Evolutionary conservation across 64 coral and sea anemone genomes (phyloP), one percentile per base, ranked within the genome.

Genomic region (Orbicella faveolata): DNA sequence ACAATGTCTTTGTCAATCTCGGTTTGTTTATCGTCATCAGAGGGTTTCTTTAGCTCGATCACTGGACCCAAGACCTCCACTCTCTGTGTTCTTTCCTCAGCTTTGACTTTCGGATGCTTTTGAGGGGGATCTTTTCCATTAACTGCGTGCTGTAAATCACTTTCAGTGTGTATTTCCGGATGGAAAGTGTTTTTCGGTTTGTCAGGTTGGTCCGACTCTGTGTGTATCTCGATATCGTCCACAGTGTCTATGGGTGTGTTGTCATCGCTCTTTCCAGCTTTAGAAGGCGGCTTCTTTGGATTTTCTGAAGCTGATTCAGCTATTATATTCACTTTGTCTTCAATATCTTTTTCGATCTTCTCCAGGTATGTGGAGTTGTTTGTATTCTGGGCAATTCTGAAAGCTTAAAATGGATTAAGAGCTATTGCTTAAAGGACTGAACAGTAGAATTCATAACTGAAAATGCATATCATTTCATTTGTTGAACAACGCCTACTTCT

Each of bases 271-370:
- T 85, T 52, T 52, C 12, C 36, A n/a, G 64, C 16, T 10, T 26
- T 12, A 44, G 23, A n/a, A 48, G 44, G 19, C 63, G 44, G 35
- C 36, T 85, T 72, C 7, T 51, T 70, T 0, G 39, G 62, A 12
- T 44, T 6, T 11, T 65, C 37, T 52, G 36, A 17, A 21, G 82
- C 75, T 76, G 30, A 34, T 26, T 10, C 57, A 11, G 90, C 90
- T 25, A 92, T 72, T 16, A 48, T 33, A 26, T 92, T 78, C 3
- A 92, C 90, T 78, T 92, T 92, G 9, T 76, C 63, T 23, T 92
- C 80, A 21, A 92, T 92, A n/a, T 92, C 90, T 85, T 84, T 85
- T 35, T 92, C 90, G 20, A 92, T 36, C 4, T 68, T 83, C 35
- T 86, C 82, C 10, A 92, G 73, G 69, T 30, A 44, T 26, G 52